These are phyloP conservation scores for Coreoperca whiteheadi DNA, from an alignment of 2,113 vertebrate genomes.

Conservation along the genomic window DNA sequence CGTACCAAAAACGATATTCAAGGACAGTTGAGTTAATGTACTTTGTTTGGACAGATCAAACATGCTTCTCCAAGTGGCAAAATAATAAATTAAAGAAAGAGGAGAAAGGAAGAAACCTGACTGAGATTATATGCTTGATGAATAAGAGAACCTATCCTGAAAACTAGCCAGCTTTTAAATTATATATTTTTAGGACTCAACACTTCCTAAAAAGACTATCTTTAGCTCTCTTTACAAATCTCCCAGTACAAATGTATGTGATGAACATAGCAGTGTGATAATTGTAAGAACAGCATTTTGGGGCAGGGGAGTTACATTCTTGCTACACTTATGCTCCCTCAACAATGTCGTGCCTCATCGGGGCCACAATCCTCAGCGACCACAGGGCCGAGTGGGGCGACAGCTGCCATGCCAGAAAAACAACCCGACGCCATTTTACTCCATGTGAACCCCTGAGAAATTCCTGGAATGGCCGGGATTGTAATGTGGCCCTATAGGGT, in stretches of 20 bases:
- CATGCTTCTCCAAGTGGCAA: neutral
- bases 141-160: neutral
- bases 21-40: neutral
- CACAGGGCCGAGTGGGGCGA: conserved; percentile 59
- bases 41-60: neutral
- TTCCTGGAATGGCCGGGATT: conserved; percentile 67
- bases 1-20: neutral
- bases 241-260: conserved; percentile 1
- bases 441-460: conserved; percentile 54
- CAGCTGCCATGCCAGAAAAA: conserved; percentile 72
- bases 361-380: conserved; percentile 64
- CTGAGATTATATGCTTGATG: neutral
- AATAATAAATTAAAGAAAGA: neutral
- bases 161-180: neutral
- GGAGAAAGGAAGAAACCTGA: neutral
- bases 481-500: conserved; percentile 68
- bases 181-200: neutral
- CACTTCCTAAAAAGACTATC: neutral
- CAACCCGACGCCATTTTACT: conserved; percentile 72
- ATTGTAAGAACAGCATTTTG: conserved; percentile 45
- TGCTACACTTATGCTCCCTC: conserved; percentile 68
- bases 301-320: conserved; percentile 58
- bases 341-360: conserved; percentile 73
- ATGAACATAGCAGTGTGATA: conserved; percentile 56
- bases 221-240: neutral